phyloP scores from a whole-genome alignment of 1,140 invertebrate species.

The Battus philenor region DNA sequence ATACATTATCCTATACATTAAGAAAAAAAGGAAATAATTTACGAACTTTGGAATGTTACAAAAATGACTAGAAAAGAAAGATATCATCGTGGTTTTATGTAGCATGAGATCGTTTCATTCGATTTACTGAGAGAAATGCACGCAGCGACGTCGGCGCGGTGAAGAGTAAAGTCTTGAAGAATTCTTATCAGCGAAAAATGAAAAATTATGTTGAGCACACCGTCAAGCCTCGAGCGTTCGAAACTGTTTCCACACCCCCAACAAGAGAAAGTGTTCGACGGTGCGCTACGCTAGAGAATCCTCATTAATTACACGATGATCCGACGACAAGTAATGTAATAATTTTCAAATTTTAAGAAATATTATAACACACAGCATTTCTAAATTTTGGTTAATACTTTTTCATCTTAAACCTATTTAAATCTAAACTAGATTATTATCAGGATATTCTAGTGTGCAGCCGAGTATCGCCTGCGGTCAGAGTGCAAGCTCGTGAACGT shows the following conservation, averaged over 20 bases:
- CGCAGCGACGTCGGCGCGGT: slow-evolving; percentile 30
- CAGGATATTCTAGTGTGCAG: slow-evolving; percentile 59
- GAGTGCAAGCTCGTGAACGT: slow-evolving; percentile 51
- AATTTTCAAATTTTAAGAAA: slow-evolving; percentile 53
- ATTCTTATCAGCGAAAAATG: slow-evolving; percentile 19
- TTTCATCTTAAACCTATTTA: slow-evolving; percentile 65
- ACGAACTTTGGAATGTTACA: slow-evolving; percentile 67
- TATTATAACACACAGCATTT: slow-evolving; percentile 68
- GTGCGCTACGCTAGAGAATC: slow-evolving; percentile 24
- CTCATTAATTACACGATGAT: slow-evolving; percentile 26
- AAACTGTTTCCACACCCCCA: slow-evolving; percentile 11
- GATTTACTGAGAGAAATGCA: slow-evolving; percentile 28
- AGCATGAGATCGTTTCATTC: slow-evolving; percentile 45
- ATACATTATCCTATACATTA: slow-evolving; percentile 59
- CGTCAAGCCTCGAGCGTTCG: slow-evolving; percentile 23
- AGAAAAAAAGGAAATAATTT: slow-evolving; percentile 49
- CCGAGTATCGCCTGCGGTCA: slow-evolving; percentile 50
- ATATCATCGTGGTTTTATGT: slow-evolving; percentile 33
- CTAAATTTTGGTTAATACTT: slow-evolving; percentile 73
- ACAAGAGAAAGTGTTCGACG: slow-evolving; percentile 30
- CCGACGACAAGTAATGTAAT: slow-evolving; percentile 43
- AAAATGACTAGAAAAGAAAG: slow-evolving; percentile 69
- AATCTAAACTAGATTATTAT: slow-evolving; percentile 66
- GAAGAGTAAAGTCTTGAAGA: slow-evolving; percentile 31
- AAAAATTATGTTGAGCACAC: slow-evolving; percentile 29